Percentiles rank a stretch among this genome's conserved stretches.
These are phyloP conservation scores for Vimba vimba DNA, from an alignment of 2,113 vertebrate species.

Conservation along the genomic window DNA sequence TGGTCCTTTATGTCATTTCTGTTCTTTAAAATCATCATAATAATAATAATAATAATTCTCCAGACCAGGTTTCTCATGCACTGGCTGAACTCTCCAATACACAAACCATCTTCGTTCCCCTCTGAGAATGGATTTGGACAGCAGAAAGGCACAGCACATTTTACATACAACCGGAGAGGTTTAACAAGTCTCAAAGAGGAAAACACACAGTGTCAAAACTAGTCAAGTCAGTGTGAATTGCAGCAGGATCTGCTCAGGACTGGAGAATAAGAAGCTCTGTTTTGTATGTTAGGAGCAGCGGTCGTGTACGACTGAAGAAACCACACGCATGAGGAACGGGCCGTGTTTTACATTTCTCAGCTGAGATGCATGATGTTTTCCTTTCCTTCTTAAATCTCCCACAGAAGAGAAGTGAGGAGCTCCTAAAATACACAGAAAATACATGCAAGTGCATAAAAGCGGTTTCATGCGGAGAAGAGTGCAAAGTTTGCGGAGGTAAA, in stretches of 20 bases:
- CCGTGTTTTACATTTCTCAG: neutral
- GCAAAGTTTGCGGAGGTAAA: neutral
- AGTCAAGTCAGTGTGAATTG: slow-evolving; percentile 7
- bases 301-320: neutral
- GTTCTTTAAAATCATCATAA: slow-evolving; percentile 1
- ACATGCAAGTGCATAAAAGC: neutral
- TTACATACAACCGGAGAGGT: neutral
- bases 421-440: neutral
- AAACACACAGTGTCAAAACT: neutral
- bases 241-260: slow-evolving; percentile 5
- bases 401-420: neutral
- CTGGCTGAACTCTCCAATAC: neutral
- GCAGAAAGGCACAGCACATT: neutral
- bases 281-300: neutral
- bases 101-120: neutral
- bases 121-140: neutral
- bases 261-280: slow-evolving; percentile 7
- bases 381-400: neutral
- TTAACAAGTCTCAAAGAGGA: neutral
- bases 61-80: neutral
- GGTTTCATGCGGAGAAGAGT: neutral
- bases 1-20: neutral
- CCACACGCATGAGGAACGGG: neutral
- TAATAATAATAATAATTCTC: neutral
- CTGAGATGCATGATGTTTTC: neutral